These are phyloP conservation scores for Poeciliopsis retropinna DNA, from an alignment of 2,113 vertebrate species.

Conservation along the genomic window DNA sequence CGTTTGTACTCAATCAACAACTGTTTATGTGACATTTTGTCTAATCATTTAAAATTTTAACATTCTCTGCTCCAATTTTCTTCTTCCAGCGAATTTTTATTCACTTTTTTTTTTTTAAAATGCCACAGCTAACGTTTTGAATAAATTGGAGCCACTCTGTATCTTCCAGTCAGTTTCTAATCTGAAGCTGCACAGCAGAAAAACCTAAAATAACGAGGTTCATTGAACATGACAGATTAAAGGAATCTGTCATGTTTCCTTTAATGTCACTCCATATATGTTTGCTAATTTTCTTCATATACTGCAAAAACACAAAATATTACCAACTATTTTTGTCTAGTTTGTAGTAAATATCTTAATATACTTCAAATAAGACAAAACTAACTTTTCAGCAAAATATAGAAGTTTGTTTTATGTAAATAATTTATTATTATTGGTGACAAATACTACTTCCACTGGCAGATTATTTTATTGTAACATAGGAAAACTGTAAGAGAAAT, in stretches of 20 bases:
- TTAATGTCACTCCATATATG: not conserved
- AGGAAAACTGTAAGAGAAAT: too few relatives aligned
- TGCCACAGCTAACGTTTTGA: not conserved
- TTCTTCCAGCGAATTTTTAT: not conserved
- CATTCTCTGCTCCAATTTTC: not conserved
- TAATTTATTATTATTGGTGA: too few relatives aligned
- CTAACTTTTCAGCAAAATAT: too few relatives aligned
- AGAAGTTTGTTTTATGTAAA: too few relatives aligned
- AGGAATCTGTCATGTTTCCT: not conserved
- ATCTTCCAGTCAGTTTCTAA: not conserved
- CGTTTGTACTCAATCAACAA: not conserved
- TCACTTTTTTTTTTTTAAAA: not conserved
- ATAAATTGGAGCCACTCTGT: not conserved
- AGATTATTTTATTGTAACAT: too few relatives aligned
- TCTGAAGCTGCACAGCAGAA: not conserved
- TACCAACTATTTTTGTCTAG: too few relatives aligned
- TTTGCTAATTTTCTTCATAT: not conserved
- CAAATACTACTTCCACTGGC: too few relatives aligned
- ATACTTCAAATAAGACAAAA: too few relatives aligned
- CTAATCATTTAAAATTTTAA: not conserved
- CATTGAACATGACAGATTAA: too few relatives aligned
- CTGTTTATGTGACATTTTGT: not conserved
- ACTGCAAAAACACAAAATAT: not conserved
- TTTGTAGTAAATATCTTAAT: too few relatives aligned
- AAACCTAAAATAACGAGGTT: not conserved